A percentile compares a stretch with the other conserved stretches of the same genome.
Conservation (phyloP, 2,113 vertebrate species). For the Xiphorhynchus elegans region DNA sequence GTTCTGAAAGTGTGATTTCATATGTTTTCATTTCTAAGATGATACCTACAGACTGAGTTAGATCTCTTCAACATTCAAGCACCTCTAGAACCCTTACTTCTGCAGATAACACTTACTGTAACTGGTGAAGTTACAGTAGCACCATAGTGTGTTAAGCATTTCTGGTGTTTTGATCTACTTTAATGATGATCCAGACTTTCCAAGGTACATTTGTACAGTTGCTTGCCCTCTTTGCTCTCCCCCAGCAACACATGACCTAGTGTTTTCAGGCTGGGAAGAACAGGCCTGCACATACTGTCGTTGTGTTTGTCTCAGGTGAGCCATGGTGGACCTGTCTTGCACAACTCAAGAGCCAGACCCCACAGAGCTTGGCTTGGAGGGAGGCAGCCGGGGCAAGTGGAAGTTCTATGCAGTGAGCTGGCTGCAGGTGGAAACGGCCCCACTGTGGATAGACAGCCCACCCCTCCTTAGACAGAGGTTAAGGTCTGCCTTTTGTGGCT, state of each 20-base stretch:
- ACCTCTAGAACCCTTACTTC: neutral
- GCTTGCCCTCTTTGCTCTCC: neutral
- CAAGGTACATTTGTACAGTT: neutral
- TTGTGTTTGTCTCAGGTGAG: neutral
- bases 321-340: neutral
- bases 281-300: rapidly evolving
- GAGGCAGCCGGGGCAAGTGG: neutral
- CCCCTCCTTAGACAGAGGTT: neutral
- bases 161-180: neutral
- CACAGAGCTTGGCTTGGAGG: neutral
- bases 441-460: neutral
- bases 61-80: neutral
- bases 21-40: neutral
- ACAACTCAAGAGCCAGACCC: neutral
- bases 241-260: neutral
- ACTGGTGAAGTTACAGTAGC: neutral
- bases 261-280: neutral
- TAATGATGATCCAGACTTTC: neutral
- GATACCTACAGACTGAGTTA: neutral
- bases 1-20: neutral
- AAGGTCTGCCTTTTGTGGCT: neutral
- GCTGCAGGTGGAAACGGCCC: neutral
- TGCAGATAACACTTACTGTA: neutral
- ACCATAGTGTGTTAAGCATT: neutral
- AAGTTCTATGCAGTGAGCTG: neutral